Base-by-base conservation (phyloP, 2,797 vertebrate genomes). In the Choloepus didactylus region DNA sequence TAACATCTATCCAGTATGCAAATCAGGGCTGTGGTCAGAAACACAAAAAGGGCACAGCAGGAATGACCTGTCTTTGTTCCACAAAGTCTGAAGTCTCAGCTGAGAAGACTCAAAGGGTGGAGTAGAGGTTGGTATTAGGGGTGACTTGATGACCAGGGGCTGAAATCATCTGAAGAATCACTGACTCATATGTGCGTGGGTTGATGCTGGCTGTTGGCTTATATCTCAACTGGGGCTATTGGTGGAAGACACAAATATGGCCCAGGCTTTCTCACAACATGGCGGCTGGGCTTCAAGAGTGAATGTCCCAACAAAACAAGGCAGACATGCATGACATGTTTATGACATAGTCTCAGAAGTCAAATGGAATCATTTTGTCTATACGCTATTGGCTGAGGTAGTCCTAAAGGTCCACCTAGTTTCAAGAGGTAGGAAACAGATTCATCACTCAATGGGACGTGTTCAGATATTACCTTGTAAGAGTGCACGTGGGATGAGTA, bases 81-180 rank as follows among this genome's bases (percentile, higher is more conserved):
- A 44, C n/a, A 76, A 10, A 25, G 16, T 67, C 4, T 54, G 16
- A 90, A n/a, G 16, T 31, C 38, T 46, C 0, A n/a, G 1, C 3
- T 70, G 6, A 41, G 46, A 70, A 69, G 12, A 59, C 46, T n/a
- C 27, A 4, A 23, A 82, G n/a, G 19, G 5, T 84, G 11, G 6
- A 0, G 8, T 21, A 11, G 6, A 1, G 5, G 8, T 31, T 38
- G 3, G 7, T 49, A 4, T 18, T 56, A 4, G 5, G 5, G 60
- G 4, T 35, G 49, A 60, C 21, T 69, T 25, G 29, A 54, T 29
- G 59, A 12, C 4, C 11, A 81, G 38, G 16, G 7, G 12, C 44
- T 56, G 56, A 4, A 64, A 70, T 77, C 56, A 49, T 35, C 60
- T 31, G 35, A 69, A 91, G 31, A 25, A 38, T 93, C 83, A 64